Conservation (phyloP, 2,888 invertebrate species). For the Diabrotica balteata region DNA sequence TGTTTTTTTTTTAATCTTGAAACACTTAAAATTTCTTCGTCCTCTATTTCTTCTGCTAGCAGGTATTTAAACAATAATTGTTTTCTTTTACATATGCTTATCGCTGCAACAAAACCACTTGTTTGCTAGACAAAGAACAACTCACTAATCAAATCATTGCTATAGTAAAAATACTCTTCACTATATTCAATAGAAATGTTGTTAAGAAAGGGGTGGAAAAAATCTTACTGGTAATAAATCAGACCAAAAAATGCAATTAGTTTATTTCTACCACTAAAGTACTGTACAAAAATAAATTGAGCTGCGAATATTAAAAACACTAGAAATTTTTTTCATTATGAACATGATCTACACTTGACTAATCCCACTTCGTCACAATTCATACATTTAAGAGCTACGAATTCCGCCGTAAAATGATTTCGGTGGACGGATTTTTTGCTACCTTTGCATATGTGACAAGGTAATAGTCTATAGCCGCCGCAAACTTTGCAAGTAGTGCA, state of each 20-base stretch:
- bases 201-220: no score
- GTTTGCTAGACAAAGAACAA: no score
- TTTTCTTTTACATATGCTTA: no score
- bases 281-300: constrained; percentile 20
- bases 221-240: no score
- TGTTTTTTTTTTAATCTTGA: no score
- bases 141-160: no score
- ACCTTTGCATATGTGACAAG: constrained; percentile 92
- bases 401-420: constrained; percentile 93
- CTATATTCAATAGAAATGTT: no score
- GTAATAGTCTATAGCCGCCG: constrained; percentile 89
- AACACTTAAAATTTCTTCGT: no score
- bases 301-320: constrained; percentile 6
- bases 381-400: constrained; percentile 93
- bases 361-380: constrained; percentile 95
- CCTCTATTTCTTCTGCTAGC: no score
- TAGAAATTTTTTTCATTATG: constrained; percentile 40
- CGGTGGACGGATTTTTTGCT: constrained; percentile 95
- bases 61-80: no score
- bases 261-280: constrained; percentile 5
- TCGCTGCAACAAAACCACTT: no score
- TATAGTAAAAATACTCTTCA: no score
- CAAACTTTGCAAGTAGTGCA: constrained; percentile 86
- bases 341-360: constrained; percentile 87
- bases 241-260: background rate